Evolutionary conservation across 2,888 invertebrate species (phyloP).

Genomic region (Thecophora atra): DNA sequence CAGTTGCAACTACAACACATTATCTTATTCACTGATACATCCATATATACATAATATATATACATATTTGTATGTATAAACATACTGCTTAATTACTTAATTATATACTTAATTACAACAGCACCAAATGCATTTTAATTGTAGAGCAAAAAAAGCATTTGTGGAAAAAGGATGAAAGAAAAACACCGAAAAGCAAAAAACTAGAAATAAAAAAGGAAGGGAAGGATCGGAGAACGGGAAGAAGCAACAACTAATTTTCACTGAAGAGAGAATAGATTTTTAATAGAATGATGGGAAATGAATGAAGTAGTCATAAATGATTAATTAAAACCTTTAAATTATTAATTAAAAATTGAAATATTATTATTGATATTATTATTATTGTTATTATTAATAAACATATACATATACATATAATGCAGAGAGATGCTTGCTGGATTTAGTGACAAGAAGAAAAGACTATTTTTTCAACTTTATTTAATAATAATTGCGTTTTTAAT

Average conservation of each 20-base stretch:
- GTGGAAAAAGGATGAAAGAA: slow-evolving; percentile 37
- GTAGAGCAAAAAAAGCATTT: slow-evolving; percentile 34
- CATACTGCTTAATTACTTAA: slow-evolving; percentile 28
- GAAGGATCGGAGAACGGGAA: no score
- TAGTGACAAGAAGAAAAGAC: background rate
- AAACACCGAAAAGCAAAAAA: slow-evolving; percentile 35
- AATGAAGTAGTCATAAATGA: slow-evolving; percentile 8
- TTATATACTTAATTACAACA: slow-evolving; percentile 21
- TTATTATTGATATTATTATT: slow-evolving; percentile 4
- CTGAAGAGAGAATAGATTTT: background rate
- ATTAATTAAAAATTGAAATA: background rate
- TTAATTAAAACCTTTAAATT: slow-evolving; percentile 1
- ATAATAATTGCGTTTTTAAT: no score
- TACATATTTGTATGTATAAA: no score
- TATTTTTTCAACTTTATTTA: background rate
- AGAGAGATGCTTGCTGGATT: no score
- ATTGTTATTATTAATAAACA: slow-evolving; percentile 17
- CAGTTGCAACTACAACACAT: slow-evolving; percentile 38
- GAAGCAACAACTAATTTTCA: background rate
- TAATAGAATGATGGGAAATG: background rate
- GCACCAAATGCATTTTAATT: slow-evolving; percentile 35
- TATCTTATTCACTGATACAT: slow-evolving; percentile 42
- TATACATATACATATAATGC: background rate
- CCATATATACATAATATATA: slow-evolving; percentile 37
- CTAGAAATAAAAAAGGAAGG: background rate